phyloP scores from a whole-genome alignment of 2,113 vertebrate species.

The Piprites chloris region DNA sequence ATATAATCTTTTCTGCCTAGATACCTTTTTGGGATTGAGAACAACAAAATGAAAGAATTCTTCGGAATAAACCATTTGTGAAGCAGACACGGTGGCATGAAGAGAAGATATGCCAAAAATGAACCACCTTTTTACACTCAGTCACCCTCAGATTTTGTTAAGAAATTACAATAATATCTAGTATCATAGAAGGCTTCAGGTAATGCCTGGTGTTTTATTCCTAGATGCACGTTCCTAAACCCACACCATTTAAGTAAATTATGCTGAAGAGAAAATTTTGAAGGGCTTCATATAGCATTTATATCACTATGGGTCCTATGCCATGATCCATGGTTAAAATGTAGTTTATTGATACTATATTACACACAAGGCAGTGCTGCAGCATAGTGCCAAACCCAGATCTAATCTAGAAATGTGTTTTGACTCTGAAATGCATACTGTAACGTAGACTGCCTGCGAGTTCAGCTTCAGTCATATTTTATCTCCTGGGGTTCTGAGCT shows the following conservation, averaged over 20 bases:
- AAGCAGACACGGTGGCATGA: background rate
- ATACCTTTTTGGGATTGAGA: background rate
- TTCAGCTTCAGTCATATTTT: conserved; percentile 35
- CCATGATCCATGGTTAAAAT: conserved; percentile 12
- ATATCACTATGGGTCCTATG: background rate
- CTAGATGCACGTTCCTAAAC: background rate
- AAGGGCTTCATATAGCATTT: background rate
- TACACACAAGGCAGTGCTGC: background rate
- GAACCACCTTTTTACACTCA: background rate
- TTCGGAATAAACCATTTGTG: background rate
- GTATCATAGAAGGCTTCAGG: background rate
- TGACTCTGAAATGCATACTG: conserved; percentile 29
- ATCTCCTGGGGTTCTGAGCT: conserved; percentile 20
- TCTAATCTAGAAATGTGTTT: conserved; percentile 37
- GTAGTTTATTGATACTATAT: conserved; percentile 19
- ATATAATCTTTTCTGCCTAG: background rate
- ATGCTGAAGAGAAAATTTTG: background rate
- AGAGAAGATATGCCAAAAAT: background rate
- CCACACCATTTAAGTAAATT: background rate
- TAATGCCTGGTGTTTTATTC: background rate
- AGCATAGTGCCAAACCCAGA: conserved; percentile 1
- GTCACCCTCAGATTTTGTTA: background rate
- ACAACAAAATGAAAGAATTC: background rate
- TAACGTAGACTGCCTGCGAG: conserved; percentile 27
- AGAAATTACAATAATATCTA: background rate